A percentile compares a stretch with the other conserved stretches of the same genome.
phyloP scores from a whole-genome alignment of 2,888 invertebrate genomes.

The Halocaridina rubra region DNA sequence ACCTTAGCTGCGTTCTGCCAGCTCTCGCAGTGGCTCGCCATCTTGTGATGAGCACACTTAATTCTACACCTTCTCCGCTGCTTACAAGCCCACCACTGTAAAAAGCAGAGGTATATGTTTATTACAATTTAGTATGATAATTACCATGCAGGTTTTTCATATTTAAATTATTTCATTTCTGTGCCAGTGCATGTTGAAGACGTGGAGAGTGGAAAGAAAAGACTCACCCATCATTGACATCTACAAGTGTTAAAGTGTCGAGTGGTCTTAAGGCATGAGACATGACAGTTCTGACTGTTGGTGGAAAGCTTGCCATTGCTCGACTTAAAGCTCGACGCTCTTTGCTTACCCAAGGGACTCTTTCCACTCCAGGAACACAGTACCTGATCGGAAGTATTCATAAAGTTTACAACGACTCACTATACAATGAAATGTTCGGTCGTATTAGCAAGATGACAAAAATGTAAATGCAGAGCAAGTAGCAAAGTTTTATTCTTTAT shows the following conservation, averaged over 20 bases:
- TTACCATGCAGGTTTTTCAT: not conserved
- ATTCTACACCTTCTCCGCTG: slow-evolving; percentile 50
- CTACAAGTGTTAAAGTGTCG: slow-evolving; percentile 40
- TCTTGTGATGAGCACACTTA: slow-evolving; percentile 47
- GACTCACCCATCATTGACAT: slow-evolving; percentile 35
- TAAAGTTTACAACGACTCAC: too few relatives aligned
- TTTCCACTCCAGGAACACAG: slow-evolving; percentile 15
- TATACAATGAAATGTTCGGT: too few relatives aligned
- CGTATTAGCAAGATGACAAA: too few relatives aligned
- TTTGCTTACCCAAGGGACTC: slow-evolving; percentile 33
- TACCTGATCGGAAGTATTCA: too few relatives aligned
- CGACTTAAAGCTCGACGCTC: slow-evolving; percentile 43
- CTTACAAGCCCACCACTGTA: slow-evolving; percentile 31
- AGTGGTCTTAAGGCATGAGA: slow-evolving; percentile 52
- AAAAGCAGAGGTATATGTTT: not conserved
- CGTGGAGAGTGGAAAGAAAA: not conserved
- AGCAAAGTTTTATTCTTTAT: too few relatives aligned
- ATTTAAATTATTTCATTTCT: too few relatives aligned
- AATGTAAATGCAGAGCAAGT: not conserved
- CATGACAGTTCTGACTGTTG: slow-evolving; percentile 49
- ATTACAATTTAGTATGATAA: not conserved
- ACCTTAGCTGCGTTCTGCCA: slow-evolving; percentile 41
- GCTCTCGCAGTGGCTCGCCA: slow-evolving; percentile 46
- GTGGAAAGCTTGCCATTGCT: slow-evolving; percentile 63
- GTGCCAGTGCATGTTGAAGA: too few relatives aligned